Evolutionary conservation across 1,140 invertebrate genomes (phyloP).

Genomic region (Temnothorax curvispinosus): DNA sequence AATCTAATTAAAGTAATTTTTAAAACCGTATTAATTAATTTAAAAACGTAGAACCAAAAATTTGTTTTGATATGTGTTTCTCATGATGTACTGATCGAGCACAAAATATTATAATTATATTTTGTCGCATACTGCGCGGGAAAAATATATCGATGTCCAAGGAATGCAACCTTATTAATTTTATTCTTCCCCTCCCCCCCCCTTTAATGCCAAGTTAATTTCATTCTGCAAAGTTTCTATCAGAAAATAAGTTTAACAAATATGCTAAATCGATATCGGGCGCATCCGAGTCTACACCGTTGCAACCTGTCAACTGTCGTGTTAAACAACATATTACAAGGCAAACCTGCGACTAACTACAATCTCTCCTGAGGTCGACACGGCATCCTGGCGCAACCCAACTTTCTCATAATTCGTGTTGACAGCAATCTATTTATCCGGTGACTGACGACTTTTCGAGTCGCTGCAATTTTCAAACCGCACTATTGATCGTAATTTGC

Average conservation of each 20-base stretch:
- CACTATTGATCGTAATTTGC: slow-evolving; percentile 36
- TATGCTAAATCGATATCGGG: slow-evolving; percentile 26
- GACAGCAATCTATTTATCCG: slow-evolving; percentile 53
- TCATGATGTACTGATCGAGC: neutral
- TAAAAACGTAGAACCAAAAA: neutral
- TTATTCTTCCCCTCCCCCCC: neutral
- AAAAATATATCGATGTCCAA: neutral
- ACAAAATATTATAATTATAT: neutral
- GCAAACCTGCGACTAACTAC: slow-evolving; percentile 36
- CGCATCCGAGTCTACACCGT: neutral
- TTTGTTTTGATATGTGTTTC: neutral
- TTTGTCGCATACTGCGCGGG: neutral
- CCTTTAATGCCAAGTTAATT: neutral
- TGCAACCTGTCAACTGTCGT: slow-evolving; percentile 47
- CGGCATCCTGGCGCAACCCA: slow-evolving; percentile 5
- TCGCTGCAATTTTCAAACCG: slow-evolving; percentile 27
- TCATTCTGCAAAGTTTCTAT: neutral
- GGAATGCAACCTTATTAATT: neutral
- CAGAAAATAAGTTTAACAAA: slow-evolving; percentile 44
- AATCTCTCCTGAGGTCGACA: slow-evolving; percentile 38
- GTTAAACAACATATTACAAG: slow-evolving; percentile 49
- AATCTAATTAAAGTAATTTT: neutral
- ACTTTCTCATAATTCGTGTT: slow-evolving; percentile 45
- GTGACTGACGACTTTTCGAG: slow-evolving; percentile 41
- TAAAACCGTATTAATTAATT: neutral